Evolutionary conservation across 1,140 invertebrate species (phyloP).

Genomic region (Rhopalosiphum maidis): DNA sequence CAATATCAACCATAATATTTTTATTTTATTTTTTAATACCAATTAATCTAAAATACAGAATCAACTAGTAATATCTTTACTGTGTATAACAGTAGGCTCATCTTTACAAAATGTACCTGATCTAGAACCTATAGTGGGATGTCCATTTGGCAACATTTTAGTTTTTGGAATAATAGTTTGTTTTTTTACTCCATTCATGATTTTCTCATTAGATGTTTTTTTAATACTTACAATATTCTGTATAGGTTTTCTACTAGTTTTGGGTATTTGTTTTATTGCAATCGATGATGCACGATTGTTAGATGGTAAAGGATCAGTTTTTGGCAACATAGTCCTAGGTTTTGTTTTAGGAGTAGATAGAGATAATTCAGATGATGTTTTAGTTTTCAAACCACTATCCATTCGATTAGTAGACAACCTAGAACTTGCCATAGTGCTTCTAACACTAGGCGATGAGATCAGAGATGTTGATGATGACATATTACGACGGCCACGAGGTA

Average conservation of each 20-base stretch:
- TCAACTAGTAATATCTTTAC: conserved; percentile 49
- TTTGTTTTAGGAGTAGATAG: conserved; percentile 38
- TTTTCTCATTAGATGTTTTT: background rate
- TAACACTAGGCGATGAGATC: background rate
- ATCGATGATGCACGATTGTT: background rate
- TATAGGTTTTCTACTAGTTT: background rate
- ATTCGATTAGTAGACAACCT: conserved; percentile 28
- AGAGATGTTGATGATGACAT: conserved; percentile 44
- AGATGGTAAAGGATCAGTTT: conserved; percentile 48
- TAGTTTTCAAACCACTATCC: conserved; percentile 17
- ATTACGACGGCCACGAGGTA: conserved; percentile 27
- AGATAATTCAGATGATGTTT: conserved; percentile 51
- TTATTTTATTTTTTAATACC: background rate
- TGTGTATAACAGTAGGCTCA: conserved; percentile 69
- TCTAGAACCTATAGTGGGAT: conserved; percentile 65
- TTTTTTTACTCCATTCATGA: conserved; percentile 11
- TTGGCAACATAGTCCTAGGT: conserved; percentile 19
- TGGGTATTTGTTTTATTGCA: background rate
- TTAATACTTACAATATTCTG: background rate
- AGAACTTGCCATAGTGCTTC: background rate
- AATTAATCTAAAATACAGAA: background rate
- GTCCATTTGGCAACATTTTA: conserved; percentile 56
- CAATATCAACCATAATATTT: background rate
- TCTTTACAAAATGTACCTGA: conserved; percentile 78
- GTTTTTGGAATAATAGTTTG: conserved; percentile 43